phyloP scores from a whole-genome alignment of 2,113 vertebrate genomes.

The Euleptes europaea region DNA sequence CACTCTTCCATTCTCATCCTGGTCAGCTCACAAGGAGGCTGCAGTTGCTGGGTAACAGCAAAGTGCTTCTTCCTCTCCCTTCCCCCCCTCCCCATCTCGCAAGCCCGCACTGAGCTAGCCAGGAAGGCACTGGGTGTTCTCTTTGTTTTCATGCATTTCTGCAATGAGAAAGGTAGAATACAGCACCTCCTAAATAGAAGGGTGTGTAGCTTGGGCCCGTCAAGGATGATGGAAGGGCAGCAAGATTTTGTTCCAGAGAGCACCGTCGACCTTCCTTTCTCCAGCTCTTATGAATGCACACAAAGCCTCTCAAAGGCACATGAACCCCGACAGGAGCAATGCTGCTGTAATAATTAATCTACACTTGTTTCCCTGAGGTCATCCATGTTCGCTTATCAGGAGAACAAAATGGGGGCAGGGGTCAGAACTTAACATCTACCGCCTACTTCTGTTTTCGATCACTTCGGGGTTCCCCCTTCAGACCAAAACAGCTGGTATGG shows the following conservation, averaged over 20 bases:
- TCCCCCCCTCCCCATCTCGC: neutral
- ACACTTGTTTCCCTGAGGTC: neutral
- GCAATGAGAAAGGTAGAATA: neutral
- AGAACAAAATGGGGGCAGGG: neutral
- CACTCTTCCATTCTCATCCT: too few relatives aligned
- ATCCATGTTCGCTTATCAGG: neutral
- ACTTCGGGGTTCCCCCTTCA: neutral
- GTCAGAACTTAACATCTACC: neutral
- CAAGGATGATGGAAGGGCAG: neutral
- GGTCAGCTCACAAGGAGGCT: too few relatives aligned
- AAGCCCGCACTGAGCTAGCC: rapidly evolving
- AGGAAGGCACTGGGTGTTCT: neutral
- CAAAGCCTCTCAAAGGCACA: neutral
- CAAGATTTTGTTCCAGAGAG: neutral
- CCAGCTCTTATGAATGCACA: neutral
- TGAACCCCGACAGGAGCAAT: neutral
- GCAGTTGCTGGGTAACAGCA: neutral
- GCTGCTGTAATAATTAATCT: constrained; percentile 12
- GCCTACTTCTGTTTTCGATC: neutral
- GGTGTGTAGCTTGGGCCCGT: neutral
- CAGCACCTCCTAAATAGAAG: neutral
- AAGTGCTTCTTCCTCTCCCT: neutral
- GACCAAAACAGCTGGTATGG: neutral
- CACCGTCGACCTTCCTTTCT: neutral
- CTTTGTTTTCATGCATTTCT: neutral